These are phyloP conservation scores for Plutomurus gul DNA, from an alignment of 1,140 invertebrate genomes.

Conservation along the genomic window DNA sequence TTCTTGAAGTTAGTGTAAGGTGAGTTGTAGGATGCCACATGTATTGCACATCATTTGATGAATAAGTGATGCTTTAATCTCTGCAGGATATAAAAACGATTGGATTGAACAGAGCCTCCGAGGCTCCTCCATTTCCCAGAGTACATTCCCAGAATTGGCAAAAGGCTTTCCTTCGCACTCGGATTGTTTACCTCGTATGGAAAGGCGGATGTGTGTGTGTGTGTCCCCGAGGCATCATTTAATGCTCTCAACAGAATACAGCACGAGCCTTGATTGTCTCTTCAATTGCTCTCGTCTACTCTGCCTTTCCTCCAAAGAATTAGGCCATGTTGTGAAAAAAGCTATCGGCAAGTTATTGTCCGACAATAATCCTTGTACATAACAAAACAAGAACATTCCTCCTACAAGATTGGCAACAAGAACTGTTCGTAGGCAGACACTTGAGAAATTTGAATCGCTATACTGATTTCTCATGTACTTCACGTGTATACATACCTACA, in stretches of 20 bases:
- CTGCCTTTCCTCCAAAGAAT: not conserved
- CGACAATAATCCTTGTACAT: no score
- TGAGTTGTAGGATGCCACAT: not conserved
- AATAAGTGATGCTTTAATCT: constrained; percentile 51
- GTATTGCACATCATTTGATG: constrained; percentile 31
- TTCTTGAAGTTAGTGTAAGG: no score
- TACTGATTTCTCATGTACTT: no score
- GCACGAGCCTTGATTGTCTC: constrained; percentile 5
- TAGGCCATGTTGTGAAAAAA: constrained; percentile 4
- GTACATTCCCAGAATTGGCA: constrained; percentile 24
- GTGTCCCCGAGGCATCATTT: constrained; percentile 7
- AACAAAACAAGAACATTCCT: no score
- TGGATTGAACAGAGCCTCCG: constrained; percentile 32
- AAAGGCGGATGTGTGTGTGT: not conserved
- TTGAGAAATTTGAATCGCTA: no score
- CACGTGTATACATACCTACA: no score
- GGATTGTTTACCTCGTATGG: no score
- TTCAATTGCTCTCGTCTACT: not conserved
- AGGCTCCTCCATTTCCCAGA: constrained; percentile 23
- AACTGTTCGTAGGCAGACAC: no score
- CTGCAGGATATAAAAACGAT: constrained; percentile 41
- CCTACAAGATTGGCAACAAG: no score
- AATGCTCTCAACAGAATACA: constrained; percentile 8
- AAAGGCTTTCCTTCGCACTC: constrained; percentile 9
- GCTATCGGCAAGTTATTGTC: constrained; percentile 1